These are phyloP conservation scores for Neosalanx taihuensis DNA, from an alignment of 2,797 vertebrate genomes.

Conservation along the genomic window DNA sequence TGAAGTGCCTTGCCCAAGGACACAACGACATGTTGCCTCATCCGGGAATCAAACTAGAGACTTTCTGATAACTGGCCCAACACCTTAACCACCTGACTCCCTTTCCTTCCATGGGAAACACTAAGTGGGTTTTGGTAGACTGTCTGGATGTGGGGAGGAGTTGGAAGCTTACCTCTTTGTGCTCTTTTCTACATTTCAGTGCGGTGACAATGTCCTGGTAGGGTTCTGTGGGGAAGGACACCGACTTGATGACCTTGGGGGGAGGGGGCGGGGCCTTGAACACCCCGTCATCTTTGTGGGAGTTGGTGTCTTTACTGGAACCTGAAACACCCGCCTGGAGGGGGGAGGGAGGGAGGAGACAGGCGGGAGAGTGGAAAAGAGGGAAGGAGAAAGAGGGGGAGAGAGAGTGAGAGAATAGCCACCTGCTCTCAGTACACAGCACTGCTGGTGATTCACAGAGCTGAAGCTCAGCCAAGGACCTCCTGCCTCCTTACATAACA, in stretches of 20 bases:
- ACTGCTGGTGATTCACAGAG: slow-evolving; percentile 14
- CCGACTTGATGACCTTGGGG: slow-evolving; percentile 93
- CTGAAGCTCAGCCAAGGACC: slow-evolving; percentile 11
- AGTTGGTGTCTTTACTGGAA: slow-evolving; percentile 70
- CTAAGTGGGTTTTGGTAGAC: neutral
- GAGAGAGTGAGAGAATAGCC: slow-evolving; percentile 8
- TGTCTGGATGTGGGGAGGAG: neutral
- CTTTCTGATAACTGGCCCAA: too few relatives aligned
- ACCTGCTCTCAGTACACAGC: slow-evolving; percentile 15
- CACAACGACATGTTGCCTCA: too few relatives aligned
- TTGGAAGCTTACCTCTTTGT: slow-evolving; percentile 89
- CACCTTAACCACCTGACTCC: too few relatives aligned
- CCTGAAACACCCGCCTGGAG: slow-evolving; percentile 17
- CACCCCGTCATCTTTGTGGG: slow-evolving; percentile 88
- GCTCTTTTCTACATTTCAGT: slow-evolving; percentile 96
- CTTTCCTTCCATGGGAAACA: too few relatives aligned
- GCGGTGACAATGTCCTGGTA: slow-evolving; percentile 95
- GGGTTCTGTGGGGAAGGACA: slow-evolving; percentile 88
- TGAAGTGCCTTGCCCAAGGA: too few relatives aligned
- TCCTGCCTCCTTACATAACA: slow-evolving; percentile 21
- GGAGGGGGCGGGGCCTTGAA: slow-evolving; percentile 97
- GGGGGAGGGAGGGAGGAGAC: neutral
- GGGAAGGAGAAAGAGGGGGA: slow-evolving; percentile 3
- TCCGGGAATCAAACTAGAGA: too few relatives aligned
- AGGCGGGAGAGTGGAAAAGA: neutral